Evolutionary conservation across 2,113 vertebrate species (phyloP), one percentile per base, ranked within the genome.

Genomic region (Amazona guildingii): DNA sequence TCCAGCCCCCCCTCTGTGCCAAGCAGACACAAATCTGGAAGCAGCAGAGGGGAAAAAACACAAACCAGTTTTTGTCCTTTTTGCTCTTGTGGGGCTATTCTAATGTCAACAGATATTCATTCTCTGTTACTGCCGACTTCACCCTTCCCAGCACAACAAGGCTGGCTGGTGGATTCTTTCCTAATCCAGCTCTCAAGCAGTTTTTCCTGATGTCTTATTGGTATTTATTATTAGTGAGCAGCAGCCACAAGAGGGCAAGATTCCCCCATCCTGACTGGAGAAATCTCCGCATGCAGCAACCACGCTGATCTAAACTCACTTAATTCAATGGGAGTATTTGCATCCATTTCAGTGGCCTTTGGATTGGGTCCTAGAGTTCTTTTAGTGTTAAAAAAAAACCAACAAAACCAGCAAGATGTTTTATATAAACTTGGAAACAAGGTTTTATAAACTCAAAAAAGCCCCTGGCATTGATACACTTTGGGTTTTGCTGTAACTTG

Each of bases 191-290:
- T 82, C 7, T 17, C 17, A 35, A 43, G 16, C 11, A 11, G 12
- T 17, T 88, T 90, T 76, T 20, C n/a, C 17, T 29, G 17, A 3
- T 29, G 25, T 6, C 28, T 69, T 16, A 8, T 35, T 24, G 57
- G 21, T 59, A 16, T 15, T 35, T 35, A 35, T 35, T 24, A 35
- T 35, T 16, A 15, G 33, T 13, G 41, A 67, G 1, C 39, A 86
- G 3, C 37, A 57, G 46, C 95, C 95, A 94, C 29, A 41, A 94
- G 94, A 94, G 83, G 92, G 92, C 92, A 83, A 83, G 64, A 88
- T 33, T 59, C 15, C 31, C 52, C 35, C 41, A 9, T 28, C 31
- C 54, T 14, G 4, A 10, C 28, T 54, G 81, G 4, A 52, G 46
- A 48, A 5, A 11, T 13, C 39, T 83, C 33, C 46, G 21, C 2